Base-by-base conservation (phyloP, 2,888 invertebrate genomes). In the Cheiracanthium punctorium region DNA sequence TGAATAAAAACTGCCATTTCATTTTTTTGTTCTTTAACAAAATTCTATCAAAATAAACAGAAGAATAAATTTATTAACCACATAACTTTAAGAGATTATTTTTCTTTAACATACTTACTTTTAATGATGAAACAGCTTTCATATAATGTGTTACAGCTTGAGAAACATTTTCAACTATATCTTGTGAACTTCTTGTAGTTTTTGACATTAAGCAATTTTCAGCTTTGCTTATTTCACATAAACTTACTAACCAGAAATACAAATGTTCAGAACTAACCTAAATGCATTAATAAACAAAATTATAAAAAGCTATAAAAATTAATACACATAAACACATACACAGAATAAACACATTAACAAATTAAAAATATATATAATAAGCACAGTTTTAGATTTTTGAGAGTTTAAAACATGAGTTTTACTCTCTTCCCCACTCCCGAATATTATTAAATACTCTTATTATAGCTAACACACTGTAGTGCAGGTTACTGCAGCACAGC, bases 181-280 rank as follows among this genome's bases (percentile, higher is more conserved):
- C 80, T 52, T 80, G 85, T 64, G 37, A 30, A 87, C 69, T 76
- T 88, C 88, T 89, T 29, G 88, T 89, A 1, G 64, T 77, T 58
- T 88, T 89, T 10, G 88, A 88, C 71, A 89, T 90, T 1, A 93
- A 89, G 37, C 90, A 89, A 76, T 90, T 91, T 89, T 93, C 93
- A 24, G 91, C 93, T 75, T 89, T 79, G 85, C 92, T 91, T 33
- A 92, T 89, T 48, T 91, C 90, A 75, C 95, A 94, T n/a, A 98
- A 92, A 0, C 96, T 95, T 0, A 95, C 94, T 76, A 98, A 92
- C 95, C 97, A 98, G 90, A 97, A 96, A 90, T 97, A 96, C 71
- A 96, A 94, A 90, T 96, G 95, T 91, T 98, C 98, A 41, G 96
- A 96, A 20, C 96, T 96, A 0, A 96, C 96, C 89, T 94, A 8